phyloP scores from a whole-genome alignment of 2,113 vertebrate species.

The Alouatta palliata region DNA sequence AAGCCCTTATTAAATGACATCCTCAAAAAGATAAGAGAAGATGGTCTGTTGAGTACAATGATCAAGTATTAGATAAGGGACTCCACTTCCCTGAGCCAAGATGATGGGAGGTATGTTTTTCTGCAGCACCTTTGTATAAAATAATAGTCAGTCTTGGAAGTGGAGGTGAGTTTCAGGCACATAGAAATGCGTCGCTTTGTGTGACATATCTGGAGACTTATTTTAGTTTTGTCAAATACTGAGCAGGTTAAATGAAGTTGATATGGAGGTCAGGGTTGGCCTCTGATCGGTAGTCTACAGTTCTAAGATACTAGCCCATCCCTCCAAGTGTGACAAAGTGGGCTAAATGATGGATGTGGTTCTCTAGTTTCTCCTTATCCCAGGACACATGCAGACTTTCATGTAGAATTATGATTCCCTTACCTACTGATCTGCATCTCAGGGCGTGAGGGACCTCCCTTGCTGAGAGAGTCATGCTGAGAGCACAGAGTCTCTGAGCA shows the following conservation, averaged over 20 bases:
- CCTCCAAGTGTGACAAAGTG: background rate
- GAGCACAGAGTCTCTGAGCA: background rate
- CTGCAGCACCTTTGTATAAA: background rate
- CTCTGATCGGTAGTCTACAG: accelerated
- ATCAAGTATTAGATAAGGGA: too few relatives aligned
- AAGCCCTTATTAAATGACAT: too few relatives aligned
- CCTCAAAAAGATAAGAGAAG: background rate
- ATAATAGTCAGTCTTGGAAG: background rate
- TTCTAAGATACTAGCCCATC: background rate
- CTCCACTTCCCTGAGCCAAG: too few relatives aligned
- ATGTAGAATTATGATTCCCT: background rate
- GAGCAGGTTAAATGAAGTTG: background rate
- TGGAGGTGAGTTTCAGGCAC: background rate
- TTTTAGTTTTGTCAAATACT: background rate
- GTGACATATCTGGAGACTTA: background rate
- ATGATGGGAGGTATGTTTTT: background rate
- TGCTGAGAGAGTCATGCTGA: background rate
- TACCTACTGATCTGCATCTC: accelerated
- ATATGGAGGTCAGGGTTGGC: background rate
- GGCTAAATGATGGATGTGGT: accelerated
- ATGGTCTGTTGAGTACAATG: background rate
- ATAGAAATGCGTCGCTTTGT: background rate
- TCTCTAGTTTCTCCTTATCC: background rate
- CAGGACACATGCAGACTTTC: background rate
- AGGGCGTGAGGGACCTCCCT: background rate